Conservation (phyloP, 53 echinoderm and acorn worm species). For the Mesocentrotus franciscanus region DNA sequence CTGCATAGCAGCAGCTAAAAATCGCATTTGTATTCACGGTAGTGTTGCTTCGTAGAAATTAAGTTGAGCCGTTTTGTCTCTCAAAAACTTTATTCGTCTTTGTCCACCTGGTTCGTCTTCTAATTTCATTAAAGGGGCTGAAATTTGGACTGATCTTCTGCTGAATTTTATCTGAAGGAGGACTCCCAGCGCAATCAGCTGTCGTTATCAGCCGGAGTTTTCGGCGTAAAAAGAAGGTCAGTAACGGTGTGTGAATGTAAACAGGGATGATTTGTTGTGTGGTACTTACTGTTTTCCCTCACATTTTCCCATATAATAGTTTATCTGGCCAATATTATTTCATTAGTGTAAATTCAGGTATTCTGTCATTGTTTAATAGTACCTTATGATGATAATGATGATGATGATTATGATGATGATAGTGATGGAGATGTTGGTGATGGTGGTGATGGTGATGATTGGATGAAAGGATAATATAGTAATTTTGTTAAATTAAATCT, state of each 20-base stretch:
- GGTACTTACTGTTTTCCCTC: background rate
- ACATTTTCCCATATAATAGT: no score
- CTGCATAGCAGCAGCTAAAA: conserved; percentile 28
- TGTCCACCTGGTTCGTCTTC: background rate
- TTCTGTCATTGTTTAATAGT: background rate
- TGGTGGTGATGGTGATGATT: background rate
- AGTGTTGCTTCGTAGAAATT: conserved; percentile 27
- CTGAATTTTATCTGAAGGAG: background rate
- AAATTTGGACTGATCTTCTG: background rate
- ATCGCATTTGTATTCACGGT: conserved; percentile 24
- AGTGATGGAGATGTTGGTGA: background rate
- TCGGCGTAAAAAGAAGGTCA: background rate
- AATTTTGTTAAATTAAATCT: no score
- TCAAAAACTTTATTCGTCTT: background rate
- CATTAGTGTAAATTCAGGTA: background rate
- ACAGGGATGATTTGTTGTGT: background rate
- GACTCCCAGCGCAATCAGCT: background rate
- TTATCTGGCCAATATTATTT: no score
- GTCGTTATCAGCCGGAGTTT: background rate
- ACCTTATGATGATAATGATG: background rate
- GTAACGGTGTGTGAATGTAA: background rate
- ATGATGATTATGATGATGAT: background rate
- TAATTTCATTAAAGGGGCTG: background rate
- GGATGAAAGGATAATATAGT: background rate
- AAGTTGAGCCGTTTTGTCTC: conserved; percentile 19